Percentiles rank a stretch among this genome's conserved stretches.
Evolutionary conservation across 2,113 vertebrate genomes (phyloP).

Genomic region (Poeciliopsis occidentalis): DNA sequence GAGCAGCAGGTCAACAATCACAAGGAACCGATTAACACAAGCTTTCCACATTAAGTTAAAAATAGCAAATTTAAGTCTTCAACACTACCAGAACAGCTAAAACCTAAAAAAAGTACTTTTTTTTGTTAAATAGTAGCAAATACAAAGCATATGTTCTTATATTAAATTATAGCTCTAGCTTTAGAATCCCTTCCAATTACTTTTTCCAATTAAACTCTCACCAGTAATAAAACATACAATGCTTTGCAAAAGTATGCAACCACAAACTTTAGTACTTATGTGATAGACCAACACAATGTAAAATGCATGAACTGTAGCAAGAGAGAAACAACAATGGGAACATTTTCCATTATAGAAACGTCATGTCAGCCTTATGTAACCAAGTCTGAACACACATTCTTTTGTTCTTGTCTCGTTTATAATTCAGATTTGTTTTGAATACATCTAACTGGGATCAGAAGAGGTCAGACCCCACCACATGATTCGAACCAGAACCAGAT

Average conservation of each 20-base stretch:
- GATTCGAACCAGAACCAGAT: constrained; percentile 44
- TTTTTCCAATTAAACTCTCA: neutral
- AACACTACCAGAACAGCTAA: constrained; percentile 32
- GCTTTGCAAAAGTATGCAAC: neutral
- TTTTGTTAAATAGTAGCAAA: constrained; percentile 79
- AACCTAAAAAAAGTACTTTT: constrained; percentile 39
- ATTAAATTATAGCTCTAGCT: constrained; percentile 77
- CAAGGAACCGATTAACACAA: constrained; percentile 32
- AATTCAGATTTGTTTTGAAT: neutral
- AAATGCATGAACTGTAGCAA: neutral
- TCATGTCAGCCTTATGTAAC: neutral
- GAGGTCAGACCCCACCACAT: constrained; percentile 12
- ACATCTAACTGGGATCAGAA: neutral
- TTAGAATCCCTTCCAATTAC: constrained; percentile 55
- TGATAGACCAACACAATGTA: neutral
- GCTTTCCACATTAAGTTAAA: neutral
- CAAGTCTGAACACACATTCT: neutral
- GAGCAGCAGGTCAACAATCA: constrained; percentile 24
- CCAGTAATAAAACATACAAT: neutral
- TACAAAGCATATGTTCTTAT: constrained; percentile 82
- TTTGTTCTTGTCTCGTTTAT: neutral
- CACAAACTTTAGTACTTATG: neutral
- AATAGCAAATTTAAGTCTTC: neutral
- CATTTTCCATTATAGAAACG: neutral
- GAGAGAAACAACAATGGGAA: neutral